Evolutionary conservation across 2,113 vertebrate genomes (phyloP), one percentile per base, ranked within the genome.

Genomic region (Ammospiza caudacuta): DNA sequence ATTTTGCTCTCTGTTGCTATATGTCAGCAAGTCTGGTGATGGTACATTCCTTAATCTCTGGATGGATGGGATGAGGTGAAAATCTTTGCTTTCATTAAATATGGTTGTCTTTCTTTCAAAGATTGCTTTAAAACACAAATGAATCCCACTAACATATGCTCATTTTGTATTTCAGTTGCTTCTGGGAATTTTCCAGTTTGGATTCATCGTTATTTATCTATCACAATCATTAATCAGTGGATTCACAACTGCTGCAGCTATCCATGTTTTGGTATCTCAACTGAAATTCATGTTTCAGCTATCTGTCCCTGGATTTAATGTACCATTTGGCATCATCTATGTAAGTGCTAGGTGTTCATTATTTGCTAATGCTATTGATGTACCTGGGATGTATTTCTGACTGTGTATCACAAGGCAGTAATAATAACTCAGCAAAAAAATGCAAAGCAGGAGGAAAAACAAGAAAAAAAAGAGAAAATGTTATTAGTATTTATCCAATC

Each of bases 261-360:
- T 99, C 75, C 99, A 99, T 23, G 99, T 99, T 94, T 69, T 99
- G 94, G 97, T 99, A 82, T 99, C 99, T 57, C 99, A 99, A 83
- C 97, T 99, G 74, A 99, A 99, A 97, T 99, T 99, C 96, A 98
- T 99, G 51, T 58, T 99, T 52, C 99, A 99, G 5, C 93, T 99
- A 23, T 11, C 35, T 1, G 98, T 99, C 11, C 97, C 97, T 0
- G 95, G 99, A 66, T 94, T 98, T 81, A 98, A 98, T 12, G 98
- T 97, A 73, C 98, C 99, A 2, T 91, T 99, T 14, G 79, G 99
- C 24, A 64, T 99, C 74, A 95, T 99, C 90, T 98, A 99, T 87
- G 99, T 99, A 97, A 99, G 99, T 98, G 66, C 44, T 69, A 68
- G 19, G 9, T 57, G 52, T 55, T 72, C 0, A 2, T 27, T 74